Conservation (phyloP, 2,113 vertebrate species). For the Propithecus coquereli region DNA sequence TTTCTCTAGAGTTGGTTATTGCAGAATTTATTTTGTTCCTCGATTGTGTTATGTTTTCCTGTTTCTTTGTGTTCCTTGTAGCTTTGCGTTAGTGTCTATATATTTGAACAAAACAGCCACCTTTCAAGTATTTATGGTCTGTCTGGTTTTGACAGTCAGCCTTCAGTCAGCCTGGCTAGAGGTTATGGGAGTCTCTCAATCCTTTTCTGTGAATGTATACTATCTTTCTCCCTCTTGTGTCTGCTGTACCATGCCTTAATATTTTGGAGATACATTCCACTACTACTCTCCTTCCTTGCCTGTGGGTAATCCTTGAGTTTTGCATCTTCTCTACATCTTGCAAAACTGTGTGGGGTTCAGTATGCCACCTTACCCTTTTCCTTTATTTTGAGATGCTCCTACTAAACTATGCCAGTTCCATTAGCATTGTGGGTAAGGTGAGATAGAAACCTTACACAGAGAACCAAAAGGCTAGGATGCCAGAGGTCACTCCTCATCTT, state of each 20-base stretch:
- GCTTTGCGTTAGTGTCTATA: neutral
- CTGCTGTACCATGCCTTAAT: neutral
- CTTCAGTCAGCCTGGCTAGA: neutral
- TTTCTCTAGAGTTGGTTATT: neutral
- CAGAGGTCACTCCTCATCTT: neutral
- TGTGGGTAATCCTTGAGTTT: neutral
- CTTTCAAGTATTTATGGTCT: neutral
- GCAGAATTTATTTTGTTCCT: neutral
- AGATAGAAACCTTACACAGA: neutral
- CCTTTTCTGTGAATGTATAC: neutral
- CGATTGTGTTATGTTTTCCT: neutral
- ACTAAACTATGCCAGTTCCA: neutral
- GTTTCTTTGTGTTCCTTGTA: neutral
- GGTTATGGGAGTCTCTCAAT: neutral
- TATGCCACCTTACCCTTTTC: neutral
- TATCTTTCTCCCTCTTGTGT: neutral
- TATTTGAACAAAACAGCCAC: neutral
- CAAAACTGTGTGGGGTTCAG: neutral
- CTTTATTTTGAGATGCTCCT: neutral
- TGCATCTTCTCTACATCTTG: neutral
- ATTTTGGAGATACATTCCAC: neutral
- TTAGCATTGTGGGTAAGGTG: neutral
- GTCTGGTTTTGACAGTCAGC: neutral
- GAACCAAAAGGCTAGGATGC: neutral
- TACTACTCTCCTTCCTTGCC: neutral